Evolutionary conservation across 1,140 invertebrate genomes (phyloP).

Genomic region (Zaprionus davidi): DNA sequence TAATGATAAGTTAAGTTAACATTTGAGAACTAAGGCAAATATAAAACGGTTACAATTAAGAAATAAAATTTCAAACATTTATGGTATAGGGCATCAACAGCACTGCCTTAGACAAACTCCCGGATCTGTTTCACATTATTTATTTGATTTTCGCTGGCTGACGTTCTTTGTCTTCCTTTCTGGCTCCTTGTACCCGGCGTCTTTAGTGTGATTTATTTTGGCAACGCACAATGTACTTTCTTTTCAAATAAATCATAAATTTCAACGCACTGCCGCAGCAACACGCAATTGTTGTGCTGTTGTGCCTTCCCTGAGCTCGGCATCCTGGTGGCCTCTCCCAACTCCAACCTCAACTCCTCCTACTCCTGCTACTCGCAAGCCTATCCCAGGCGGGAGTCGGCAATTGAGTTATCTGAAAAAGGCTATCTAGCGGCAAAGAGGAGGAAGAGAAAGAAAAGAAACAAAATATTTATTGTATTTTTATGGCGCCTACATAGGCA

Average conservation of each 20-base stretch:
- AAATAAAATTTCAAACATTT: not conserved
- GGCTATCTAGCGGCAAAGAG: slow-evolving; percentile 66
- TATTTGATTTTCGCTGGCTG: slow-evolving; percentile 51
- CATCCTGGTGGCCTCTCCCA: not conserved
- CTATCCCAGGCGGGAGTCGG: slow-evolving; percentile 47
- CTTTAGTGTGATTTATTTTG: slow-evolving; percentile 81
- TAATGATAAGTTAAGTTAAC: no score
- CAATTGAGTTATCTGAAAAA: slow-evolving; percentile 80
- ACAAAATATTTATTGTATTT: slow-evolving; percentile 77
- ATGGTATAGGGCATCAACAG: slow-evolving; percentile 14
- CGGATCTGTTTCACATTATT: slow-evolving; percentile 44
- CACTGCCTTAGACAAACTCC: not conserved
- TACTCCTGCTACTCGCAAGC: slow-evolving; percentile 1
- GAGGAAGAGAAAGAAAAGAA: slow-evolving; percentile 28
- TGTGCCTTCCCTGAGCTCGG: not conserved
- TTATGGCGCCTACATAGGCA: slow-evolving; percentile 70
- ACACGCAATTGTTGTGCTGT: slow-evolving; percentile 51
- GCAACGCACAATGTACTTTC: slow-evolving; percentile 78
- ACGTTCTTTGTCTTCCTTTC: slow-evolving; percentile 33
- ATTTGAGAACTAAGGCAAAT: no score
- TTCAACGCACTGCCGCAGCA: slow-evolving; percentile 68
- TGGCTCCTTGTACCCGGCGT: slow-evolving; percentile 32
- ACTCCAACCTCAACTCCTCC: not conserved
- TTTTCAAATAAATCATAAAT: slow-evolving; percentile 82
- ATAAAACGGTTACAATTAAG: not conserved